Conservation (phyloP, 2,888 invertebrate species). For the Deilephila porcellus region DNA sequence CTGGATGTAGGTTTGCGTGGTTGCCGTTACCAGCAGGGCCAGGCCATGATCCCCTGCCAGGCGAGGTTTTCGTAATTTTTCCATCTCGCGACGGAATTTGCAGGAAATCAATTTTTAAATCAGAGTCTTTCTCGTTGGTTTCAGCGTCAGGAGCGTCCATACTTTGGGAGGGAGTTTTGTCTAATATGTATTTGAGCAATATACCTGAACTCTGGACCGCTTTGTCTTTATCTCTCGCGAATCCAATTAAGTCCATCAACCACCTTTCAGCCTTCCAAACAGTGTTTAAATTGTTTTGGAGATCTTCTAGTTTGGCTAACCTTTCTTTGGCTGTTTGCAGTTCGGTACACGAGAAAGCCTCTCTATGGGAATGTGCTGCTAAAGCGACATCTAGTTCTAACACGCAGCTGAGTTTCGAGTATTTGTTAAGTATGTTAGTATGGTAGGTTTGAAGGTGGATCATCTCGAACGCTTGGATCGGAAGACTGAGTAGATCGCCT, state of each 20-base stretch:
- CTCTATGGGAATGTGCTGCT: slow-evolving; percentile 96
- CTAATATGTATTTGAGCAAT: slow-evolving; percentile 74
- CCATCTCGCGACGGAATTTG: slow-evolving; percentile 89
- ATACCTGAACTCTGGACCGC: slow-evolving; percentile 76
- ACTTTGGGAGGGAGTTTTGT: slow-evolving; percentile 63
- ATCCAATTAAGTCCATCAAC: slow-evolving; percentile 97
- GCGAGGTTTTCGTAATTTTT: slow-evolving; percentile 90
- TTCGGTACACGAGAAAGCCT: slow-evolving; percentile 97
- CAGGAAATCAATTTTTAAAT: slow-evolving; percentile 79
- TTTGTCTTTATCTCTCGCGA: slow-evolving; percentile 91
- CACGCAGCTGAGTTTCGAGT: slow-evolving; percentile 96
- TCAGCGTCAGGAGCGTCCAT: slow-evolving; percentile 66
- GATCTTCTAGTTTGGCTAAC: slow-evolving; percentile 91
- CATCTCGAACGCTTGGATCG: slow-evolving; percentile 97
- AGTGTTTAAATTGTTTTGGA: slow-evolving; percentile 93
- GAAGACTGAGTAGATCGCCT: slow-evolving; percentile 94
- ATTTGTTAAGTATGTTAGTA: slow-evolving; percentile 94
- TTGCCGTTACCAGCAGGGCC: slow-evolving; percentile 88
- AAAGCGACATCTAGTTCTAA: slow-evolving; percentile 96
- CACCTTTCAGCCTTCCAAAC: slow-evolving; percentile 98
- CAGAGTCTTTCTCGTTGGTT: slow-evolving; percentile 77
- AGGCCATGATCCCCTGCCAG: slow-evolving; percentile 94
- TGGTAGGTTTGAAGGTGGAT: slow-evolving; percentile 98
- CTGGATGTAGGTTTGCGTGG: slow-evolving; percentile 84
- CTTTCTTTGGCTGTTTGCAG: slow-evolving; percentile 94